Base-by-base conservation (phyloP, 2,113 vertebrate species). In the Urocolius indicus region DNA sequence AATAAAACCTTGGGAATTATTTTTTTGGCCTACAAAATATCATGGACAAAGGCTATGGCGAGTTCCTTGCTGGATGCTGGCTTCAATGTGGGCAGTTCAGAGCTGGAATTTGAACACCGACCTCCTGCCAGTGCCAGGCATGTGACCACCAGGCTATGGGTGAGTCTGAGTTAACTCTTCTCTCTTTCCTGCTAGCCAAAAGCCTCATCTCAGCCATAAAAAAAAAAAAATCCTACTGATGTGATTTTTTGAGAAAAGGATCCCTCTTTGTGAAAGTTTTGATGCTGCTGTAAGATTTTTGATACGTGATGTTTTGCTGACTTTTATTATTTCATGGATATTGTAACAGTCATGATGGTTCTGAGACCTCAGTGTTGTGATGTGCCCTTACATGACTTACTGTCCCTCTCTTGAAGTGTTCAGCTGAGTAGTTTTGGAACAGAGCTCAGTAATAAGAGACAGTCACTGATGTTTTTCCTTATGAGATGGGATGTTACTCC, bases 71-170 rank as follows among this genome's bases (percentile, higher is more conserved):
- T 51, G 59, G 59, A 77, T 74, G 16, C 4, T 55, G 46, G 62
- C 43, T 6, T 58, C 54, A 16, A 2, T 0, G 11, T 32, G 59
- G 54, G 27, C n/a, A 74, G 38, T n/a, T 83, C 72, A 55, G 88
- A 83, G 38, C 0, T 34, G 23, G 45, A 45, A 68, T 85, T 58
- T 85, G 82, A 76, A 83, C 21, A 8, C 61, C 61, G 52, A 86
- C 48, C 26, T 90, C 43, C 46, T 0, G 0, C 21, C 41, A 51
- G 9, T 29, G 18, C 26, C 46, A 45, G 29, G 16, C 0, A 0
- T 1, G 5, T 1, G 13, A 88, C 23, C 45, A 20, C 72, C 45
- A n/a, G 52, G 32, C 73, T 69, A 10, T 1, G 5, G 87, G 96
- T 94, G 76, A 95, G 89, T 93, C 57, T 68, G 29, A 32, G 80